These are phyloP conservation scores for Aepyceros melampus DNA, from an alignment of 2,113 vertebrate genomes.

Conservation along the genomic window DNA sequence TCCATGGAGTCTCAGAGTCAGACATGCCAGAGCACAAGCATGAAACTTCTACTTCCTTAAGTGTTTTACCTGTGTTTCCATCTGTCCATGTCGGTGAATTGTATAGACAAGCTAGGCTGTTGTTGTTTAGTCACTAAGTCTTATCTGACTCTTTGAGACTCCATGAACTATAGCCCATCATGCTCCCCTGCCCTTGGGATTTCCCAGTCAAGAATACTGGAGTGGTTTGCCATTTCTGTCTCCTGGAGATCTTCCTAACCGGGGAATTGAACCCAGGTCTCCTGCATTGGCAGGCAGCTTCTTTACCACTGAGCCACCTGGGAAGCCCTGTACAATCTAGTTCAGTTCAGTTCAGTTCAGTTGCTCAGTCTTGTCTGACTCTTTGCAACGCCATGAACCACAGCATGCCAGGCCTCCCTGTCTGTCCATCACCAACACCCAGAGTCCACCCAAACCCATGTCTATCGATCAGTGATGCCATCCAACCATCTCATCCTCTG, in stretches of 20 bases:
- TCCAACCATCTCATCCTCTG: too few relatives aligned
- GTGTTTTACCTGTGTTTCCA: neutral
- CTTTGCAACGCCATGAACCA: too few relatives aligned
- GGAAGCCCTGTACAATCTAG: neutral
- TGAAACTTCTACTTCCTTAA: neutral
- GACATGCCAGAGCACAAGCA: neutral
- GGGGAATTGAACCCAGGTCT: neutral
- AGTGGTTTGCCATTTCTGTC: neutral
- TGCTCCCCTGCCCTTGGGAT: neutral
- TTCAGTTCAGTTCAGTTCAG: too few relatives aligned
- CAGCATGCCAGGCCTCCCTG: too few relatives aligned
- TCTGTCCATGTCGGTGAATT: neutral
- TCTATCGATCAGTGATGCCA: too few relatives aligned
- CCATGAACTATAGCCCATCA: neutral
- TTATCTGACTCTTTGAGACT: neutral
- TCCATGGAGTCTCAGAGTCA: neutral
- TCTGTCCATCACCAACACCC: too few relatives aligned
- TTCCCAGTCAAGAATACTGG: neutral
- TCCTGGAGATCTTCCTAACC: neutral
- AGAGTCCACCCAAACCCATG: too few relatives aligned
- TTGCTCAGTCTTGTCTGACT: accelerated
- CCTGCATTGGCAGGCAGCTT: neutral
- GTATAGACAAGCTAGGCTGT: accelerated
- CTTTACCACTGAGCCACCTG: neutral
- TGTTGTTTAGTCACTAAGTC: neutral